Conservation (phyloP, 2,113 vertebrate species). For the Halichoerus grypus region DNA sequence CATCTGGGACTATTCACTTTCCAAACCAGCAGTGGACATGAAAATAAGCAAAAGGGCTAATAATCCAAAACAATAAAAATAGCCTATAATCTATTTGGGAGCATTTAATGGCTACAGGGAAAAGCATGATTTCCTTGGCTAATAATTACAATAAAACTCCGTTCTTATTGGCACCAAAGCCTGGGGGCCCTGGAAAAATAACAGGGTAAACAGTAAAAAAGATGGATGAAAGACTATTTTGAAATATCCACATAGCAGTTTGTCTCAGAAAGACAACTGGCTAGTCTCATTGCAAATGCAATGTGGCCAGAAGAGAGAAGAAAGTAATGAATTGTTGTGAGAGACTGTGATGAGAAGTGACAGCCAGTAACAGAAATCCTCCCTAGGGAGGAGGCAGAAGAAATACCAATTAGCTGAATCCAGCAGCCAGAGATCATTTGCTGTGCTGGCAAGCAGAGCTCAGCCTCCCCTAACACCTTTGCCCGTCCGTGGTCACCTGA, state of each 20-base stretch:
- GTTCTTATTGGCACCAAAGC: background rate
- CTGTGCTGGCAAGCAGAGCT: background rate
- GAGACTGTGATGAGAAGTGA: conserved; percentile 28
- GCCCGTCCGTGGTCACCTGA: background rate
- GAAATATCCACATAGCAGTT: conserved; percentile 8
- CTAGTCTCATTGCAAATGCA: background rate
- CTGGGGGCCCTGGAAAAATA: conserved; percentile 30
- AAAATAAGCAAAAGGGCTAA: conserved; percentile 18
- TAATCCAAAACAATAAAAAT: conserved; percentile 34
- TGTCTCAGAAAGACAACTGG: conserved; percentile 50
- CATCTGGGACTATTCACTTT: conserved; percentile 41
- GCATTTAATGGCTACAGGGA: conserved; percentile 29
- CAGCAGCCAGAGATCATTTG: background rate
- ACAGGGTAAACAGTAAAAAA: conserved; percentile 34
- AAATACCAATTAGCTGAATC: background rate
- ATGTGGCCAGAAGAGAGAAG: background rate
- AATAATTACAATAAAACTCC: conserved; percentile 28
- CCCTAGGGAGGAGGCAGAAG: background rate
- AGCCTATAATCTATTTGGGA: background rate
- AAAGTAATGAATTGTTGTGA: background rate
- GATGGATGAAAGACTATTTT: background rate
- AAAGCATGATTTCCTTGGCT: background rate
- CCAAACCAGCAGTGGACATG: conserved; percentile 34
- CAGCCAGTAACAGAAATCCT: conserved; percentile 35
- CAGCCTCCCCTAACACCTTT: background rate